These are phyloP conservation scores for Polypedilum pembai DNA, from an alignment of 1,140 invertebrate genomes.

Conservation along the genomic window DNA sequence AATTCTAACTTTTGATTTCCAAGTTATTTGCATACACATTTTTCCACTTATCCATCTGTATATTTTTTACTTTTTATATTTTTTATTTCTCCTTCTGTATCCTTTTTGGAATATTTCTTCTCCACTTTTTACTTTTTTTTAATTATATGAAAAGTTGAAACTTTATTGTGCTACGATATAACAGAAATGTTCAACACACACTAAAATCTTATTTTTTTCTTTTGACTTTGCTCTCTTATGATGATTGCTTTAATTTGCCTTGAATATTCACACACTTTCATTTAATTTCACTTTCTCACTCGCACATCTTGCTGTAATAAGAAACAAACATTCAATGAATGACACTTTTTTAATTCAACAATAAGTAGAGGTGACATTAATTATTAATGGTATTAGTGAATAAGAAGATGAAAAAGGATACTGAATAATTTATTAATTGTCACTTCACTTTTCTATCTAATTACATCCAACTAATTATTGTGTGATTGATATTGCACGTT, in stretches of 20 bases:
- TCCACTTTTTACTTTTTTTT: no score
- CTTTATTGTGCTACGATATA: not conserved
- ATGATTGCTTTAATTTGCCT: not conserved
- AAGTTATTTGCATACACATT: constrained; percentile 21
- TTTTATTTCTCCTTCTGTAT: not conserved
- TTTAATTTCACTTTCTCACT: constrained; percentile 4
- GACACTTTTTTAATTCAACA: not conserved
- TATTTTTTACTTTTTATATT: not conserved
- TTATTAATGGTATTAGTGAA: not conserved
- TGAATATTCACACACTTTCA: not conserved
- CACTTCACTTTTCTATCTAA: not conserved
- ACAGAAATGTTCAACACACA: constrained; percentile 10
- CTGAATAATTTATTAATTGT: not conserved
- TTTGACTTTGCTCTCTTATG: not conserved
- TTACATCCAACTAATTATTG: not conserved
- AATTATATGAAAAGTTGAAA: not conserved
- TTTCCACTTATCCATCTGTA: constrained; percentile 24
- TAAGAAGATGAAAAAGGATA: not conserved
- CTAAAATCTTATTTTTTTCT: not conserved
- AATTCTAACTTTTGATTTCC: constrained; percentile 24
- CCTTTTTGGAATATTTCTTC: not conserved
- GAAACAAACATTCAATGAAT: not conserved
- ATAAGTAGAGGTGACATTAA: not conserved
- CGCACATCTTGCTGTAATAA: not conserved
- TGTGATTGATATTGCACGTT: not conserved